A percentile compares a stretch with the other conserved stretches of the same genome.
These are phyloP conservation scores for Trematocara macrostoma DNA, from an alignment of 2,113 vertebrate species.

Conservation along the genomic window DNA sequence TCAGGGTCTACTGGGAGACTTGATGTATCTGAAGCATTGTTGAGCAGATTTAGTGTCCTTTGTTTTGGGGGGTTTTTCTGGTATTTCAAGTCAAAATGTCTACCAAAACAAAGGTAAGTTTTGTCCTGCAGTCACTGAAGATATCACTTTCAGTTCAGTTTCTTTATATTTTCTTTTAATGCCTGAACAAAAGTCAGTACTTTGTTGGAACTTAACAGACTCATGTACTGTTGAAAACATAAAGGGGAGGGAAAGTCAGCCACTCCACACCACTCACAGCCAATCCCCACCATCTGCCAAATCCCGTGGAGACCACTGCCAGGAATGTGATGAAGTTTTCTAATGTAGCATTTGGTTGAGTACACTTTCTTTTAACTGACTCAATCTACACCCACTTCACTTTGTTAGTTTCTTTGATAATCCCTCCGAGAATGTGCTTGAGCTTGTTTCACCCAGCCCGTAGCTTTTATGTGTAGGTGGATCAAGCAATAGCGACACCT, in stretches of 20 bases:
- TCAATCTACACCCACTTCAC: slow-evolving; percentile 11
- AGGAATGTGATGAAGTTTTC: neutral
- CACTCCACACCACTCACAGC: neutral
- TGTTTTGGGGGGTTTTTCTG: accelerated
- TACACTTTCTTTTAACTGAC: slow-evolving; percentile 5
- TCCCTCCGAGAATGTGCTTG: slow-evolving; percentile 8
- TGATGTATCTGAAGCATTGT: neutral
- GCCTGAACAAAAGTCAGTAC: neutral
- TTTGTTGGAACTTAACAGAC: neutral
- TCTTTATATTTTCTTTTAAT: neutral
- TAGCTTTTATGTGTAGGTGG: slow-evolving; percentile 20
- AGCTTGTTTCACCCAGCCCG: slow-evolving; percentile 8
- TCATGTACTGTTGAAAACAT: neutral
- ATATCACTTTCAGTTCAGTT: neutral
- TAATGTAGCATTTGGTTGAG: slow-evolving; percentile 4
- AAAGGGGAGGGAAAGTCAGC: neutral
- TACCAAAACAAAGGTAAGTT: neutral
- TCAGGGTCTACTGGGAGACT: neutral
- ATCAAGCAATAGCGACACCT: neutral
- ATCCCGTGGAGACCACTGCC: neutral
- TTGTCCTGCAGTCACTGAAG: neutral
- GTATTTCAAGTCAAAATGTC: neutral
- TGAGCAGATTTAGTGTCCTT: neutral
- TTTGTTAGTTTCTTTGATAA: slow-evolving; percentile 24
- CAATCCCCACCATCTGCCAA: neutral